These are phyloP conservation scores for Austrofundulus limnaeus DNA, from an alignment of 2,113 vertebrate genomes.

Conservation along the genomic window DNA sequence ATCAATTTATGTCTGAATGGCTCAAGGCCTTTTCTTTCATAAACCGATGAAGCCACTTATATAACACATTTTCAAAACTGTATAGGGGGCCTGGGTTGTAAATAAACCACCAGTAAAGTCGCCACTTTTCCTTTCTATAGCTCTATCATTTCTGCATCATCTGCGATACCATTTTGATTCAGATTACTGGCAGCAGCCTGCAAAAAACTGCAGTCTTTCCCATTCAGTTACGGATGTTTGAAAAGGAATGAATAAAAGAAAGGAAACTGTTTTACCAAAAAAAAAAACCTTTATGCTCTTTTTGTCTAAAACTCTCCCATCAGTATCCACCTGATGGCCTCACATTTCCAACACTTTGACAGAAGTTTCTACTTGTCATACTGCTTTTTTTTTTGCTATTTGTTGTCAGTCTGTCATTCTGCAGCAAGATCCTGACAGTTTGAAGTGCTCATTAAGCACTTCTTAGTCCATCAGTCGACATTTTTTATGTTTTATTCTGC, in stretches of 20 bases:
- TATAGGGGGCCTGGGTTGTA: background rate
- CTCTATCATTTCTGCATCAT: background rate
- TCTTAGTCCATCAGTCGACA: background rate
- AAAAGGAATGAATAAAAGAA: background rate
- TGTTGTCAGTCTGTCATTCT: slow-evolving; percentile 8
- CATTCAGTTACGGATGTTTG: background rate
- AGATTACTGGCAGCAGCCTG: background rate
- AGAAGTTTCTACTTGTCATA: slow-evolving; percentile 1
- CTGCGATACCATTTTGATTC: background rate
- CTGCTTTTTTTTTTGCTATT: slow-evolving; percentile 1
- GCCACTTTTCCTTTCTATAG: background rate
- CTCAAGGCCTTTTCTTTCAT: background rate
- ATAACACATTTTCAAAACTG: background rate
- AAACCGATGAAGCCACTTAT: background rate
- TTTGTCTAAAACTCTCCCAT: background rate
- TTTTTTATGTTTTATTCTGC: slow-evolving; percentile 6
- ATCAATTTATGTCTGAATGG: background rate
- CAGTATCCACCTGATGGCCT: background rate
- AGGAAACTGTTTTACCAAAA: slow-evolving; percentile 1
- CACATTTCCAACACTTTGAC: background rate
- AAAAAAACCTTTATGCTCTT: background rate
- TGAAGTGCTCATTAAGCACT: slow-evolving; percentile 17
- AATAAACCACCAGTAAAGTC: background rate
- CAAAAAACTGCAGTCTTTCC: background rate
- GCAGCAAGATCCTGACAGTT: slow-evolving; percentile 3